These are phyloP conservation scores for Trematomus loennbergii DNA, from an alignment of 2,113 vertebrate genomes.

Conservation along the genomic window DNA sequence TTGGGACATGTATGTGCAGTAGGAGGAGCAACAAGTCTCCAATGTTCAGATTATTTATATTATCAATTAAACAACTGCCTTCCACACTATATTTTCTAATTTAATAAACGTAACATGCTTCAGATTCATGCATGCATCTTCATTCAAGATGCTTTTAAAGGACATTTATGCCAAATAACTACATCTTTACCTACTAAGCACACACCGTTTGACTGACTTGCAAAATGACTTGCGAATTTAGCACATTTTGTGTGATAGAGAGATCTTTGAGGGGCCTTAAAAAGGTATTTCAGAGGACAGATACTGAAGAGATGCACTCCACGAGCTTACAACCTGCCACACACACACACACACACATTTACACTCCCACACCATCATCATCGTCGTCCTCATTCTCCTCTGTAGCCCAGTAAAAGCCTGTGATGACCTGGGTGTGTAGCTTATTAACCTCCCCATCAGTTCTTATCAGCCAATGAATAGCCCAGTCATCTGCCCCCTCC, in stretches of 20 bases:
- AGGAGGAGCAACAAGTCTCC: neutral
- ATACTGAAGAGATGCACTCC: slow-evolving; percentile 48
- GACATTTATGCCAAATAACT: neutral
- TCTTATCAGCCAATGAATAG: slow-evolving; percentile 81
- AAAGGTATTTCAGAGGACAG: slow-evolving; percentile 43
- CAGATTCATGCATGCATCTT: neutral
- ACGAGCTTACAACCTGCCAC: neutral
- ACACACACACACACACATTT: neutral
- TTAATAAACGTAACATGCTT: neutral
- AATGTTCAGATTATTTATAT: neutral
- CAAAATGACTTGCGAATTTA: no score
- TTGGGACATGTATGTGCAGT: neutral
- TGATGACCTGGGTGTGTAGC: slow-evolving; percentile 81
- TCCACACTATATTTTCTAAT: neutral
- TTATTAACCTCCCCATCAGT: slow-evolving; percentile 83
- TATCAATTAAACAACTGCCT: no score
- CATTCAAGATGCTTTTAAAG: neutral
- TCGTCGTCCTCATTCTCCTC: slow-evolving; percentile 68
- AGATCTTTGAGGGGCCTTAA: slow-evolving; percentile 50
- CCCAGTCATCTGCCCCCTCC: slow-evolving; percentile 73
- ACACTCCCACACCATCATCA: slow-evolving; percentile 27
- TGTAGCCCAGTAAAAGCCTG: slow-evolving; percentile 68
- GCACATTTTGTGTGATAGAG: slow-evolving; percentile 4
- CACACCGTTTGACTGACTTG: neutral
- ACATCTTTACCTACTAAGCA: neutral